Evolutionary conservation across 2,113 vertebrate genomes (phyloP).

Genomic region (Amazona vittata): DNA sequence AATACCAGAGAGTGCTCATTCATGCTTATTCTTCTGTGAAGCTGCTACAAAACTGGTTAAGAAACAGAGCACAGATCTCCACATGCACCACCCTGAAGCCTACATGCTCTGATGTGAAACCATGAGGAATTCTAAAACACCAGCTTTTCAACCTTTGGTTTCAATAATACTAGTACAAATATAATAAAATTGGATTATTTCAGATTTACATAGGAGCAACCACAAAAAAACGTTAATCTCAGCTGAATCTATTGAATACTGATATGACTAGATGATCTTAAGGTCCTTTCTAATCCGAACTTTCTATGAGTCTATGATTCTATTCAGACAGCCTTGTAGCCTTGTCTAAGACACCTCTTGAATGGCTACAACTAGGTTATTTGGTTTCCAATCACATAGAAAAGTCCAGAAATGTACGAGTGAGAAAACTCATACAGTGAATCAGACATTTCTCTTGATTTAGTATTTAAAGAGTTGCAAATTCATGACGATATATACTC

Average conservation of each 20-base stretch:
- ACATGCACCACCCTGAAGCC: background rate
- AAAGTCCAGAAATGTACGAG: background rate
- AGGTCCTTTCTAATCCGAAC: too few relatives aligned
- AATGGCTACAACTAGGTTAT: background rate
- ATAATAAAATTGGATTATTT: background rate
- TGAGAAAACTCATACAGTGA: background rate
- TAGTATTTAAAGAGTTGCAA: background rate
- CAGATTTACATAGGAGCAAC: background rate
- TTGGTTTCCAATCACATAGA: background rate
- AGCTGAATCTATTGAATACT: background rate
- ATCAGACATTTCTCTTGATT: background rate
- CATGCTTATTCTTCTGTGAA: background rate
- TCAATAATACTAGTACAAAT: background rate
- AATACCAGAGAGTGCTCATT: background rate
- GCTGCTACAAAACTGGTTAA: background rate
- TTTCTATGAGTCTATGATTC: too few relatives aligned
- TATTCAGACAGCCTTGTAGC: background rate
- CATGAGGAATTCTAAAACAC: background rate
- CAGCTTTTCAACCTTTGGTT: background rate
- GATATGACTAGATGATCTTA: background rate
- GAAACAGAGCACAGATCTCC: background rate
- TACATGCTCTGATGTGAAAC: background rate
- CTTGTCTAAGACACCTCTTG: background rate
- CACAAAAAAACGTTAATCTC: background rate
- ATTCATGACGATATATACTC: background rate